phyloP scores from a whole-genome alignment of 92 coral and sea anemone species.

The Bergia sp. region DNA sequence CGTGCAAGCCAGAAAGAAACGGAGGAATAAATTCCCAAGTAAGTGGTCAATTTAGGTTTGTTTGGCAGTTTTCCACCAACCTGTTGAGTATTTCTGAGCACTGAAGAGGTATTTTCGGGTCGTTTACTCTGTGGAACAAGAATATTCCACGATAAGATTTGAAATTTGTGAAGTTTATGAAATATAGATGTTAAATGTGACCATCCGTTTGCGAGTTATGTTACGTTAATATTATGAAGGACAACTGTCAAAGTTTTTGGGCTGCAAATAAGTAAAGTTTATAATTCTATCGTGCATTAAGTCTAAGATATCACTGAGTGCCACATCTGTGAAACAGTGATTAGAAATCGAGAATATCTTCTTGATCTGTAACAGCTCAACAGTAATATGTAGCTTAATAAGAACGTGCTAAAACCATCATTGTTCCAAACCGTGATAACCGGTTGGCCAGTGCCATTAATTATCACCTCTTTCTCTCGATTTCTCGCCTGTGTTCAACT shows the following conservation, averaged over 20 bases:
- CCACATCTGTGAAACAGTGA: not conserved
- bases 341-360: not conserved
- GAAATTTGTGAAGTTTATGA: not conserved
- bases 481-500: not conserved
- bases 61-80: not conserved
- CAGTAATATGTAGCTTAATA: not conserved
- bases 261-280: not conserved
- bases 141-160: not conserved
- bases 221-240: not conserved
- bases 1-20: constrained; percentile 32
- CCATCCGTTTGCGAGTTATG: not conserved
- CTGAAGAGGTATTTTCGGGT: not conserved
- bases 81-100: constrained; percentile 2
- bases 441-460: not conserved
- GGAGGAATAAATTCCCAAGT: constrained; percentile 42
- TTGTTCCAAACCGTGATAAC: not conserved
- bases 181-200: not conserved
- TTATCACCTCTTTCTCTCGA: constrained; percentile 6
- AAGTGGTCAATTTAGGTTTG: not conserved
- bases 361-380: not conserved
- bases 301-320: not conserved
- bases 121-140: not conserved
- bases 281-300: not conserved
- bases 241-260: not conserved
- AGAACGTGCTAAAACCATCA: not conserved